A percentile compares a stretch with the other conserved stretches of the same genome.
Conservation (phyloP, 2,797 vertebrate genomes). For the Rhinichthys osculus region DNA sequence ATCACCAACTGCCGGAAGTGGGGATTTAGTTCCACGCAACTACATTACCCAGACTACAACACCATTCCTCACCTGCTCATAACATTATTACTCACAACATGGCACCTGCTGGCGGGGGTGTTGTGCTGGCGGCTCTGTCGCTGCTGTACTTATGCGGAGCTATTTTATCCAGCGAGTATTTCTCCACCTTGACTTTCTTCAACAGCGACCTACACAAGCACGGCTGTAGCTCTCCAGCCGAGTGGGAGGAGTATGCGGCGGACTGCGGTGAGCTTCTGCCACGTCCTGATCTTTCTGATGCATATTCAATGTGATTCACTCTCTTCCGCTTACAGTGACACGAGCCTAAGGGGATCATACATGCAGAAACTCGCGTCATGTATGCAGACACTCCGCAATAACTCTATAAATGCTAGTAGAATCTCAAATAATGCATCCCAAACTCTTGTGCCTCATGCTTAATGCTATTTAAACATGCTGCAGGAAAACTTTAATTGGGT, state of each 20-base stretch:
- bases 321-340: slow-evolving; percentile 33
- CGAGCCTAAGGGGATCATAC: not conserved
- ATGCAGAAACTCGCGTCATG: not conserved
- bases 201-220: slow-evolving; percentile 81
- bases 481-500: not conserved
- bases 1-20: slow-evolving; percentile 15
- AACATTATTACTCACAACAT: slow-evolving; percentile 73
- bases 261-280: slow-evolving; percentile 84
- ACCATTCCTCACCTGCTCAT: slow-evolving; percentile 70
- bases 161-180: slow-evolving; percentile 74
- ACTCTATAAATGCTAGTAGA: not conserved
- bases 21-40: slow-evolving; percentile 24
- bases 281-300: slow-evolving; percentile 69
- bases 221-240: slow-evolving; percentile 80
- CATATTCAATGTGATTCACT: slow-evolving; percentile 4
- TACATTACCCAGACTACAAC: slow-evolving; percentile 68
- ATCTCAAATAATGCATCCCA: not conserved
- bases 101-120: slow-evolving; percentile 79
- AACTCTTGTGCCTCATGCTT: not conserved
- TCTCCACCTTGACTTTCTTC: slow-evolving; percentile 80
- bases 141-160: slow-evolving; percentile 70
- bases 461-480: not conserved
- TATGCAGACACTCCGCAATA: not conserved
- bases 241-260: slow-evolving; percentile 82
- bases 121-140: slow-evolving; percentile 70